phyloP scores from a whole-genome alignment of 2,888 invertebrate species.

The Leucania comma region DNA sequence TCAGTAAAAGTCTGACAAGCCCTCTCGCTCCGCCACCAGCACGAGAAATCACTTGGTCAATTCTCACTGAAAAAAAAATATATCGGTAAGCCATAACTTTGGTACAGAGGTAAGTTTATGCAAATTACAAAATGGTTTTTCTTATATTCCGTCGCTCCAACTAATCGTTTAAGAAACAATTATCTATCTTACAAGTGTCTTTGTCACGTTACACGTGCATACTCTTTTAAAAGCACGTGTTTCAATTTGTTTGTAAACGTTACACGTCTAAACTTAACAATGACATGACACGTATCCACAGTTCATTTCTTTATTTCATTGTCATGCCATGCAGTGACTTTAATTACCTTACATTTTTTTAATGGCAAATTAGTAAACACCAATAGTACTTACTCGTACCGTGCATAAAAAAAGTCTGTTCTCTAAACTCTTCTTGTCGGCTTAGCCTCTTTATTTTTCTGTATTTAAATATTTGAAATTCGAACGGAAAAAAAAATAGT shows the following conservation, averaged over 20 bases:
- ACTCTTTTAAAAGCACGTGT: conserved; percentile 15
- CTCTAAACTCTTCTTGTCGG: too few species aligned
- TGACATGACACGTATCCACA: conserved; percentile 13
- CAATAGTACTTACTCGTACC: too few species aligned
- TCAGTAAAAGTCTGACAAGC: not conserved
- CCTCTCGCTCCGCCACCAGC: not conserved
- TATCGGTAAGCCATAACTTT: not conserved
- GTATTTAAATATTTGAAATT: too few species aligned
- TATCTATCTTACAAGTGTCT: not conserved
- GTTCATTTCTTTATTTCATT: conserved; percentile 14
- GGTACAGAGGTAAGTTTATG: not conserved
- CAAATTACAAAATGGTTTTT: not conserved
- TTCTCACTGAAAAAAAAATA: not conserved
- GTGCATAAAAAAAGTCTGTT: too few species aligned
- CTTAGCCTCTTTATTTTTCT: too few species aligned
- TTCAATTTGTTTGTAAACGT: conserved; percentile 16
- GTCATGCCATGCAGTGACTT: not conserved
- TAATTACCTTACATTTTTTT: not conserved
- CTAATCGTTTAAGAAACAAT: not conserved
- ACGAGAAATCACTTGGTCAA: too few species aligned
- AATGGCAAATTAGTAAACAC: not conserved
- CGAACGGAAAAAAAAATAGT: too few species aligned
- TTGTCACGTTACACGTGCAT: conserved; percentile 1
- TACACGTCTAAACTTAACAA: conserved; percentile 3
- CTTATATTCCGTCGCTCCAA: not conserved